These are phyloP conservation scores for Ennomos quercinarius DNA, from an alignment of 2,888 invertebrate genomes.

Conservation along the genomic window DNA sequence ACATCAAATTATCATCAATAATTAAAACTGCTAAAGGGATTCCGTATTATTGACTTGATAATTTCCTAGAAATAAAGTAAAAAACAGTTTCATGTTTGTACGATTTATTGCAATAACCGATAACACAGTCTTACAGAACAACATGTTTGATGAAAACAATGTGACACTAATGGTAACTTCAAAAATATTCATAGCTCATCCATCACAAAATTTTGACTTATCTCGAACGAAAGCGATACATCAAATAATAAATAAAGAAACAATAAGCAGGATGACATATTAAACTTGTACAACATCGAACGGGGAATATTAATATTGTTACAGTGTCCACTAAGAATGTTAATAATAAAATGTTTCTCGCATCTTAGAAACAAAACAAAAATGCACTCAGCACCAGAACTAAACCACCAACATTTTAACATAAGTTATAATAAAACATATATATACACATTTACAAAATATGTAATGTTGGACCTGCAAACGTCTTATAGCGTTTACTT, in stretches of 20 bases:
- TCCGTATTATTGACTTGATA: conserved; percentile 10
- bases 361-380: conserved; percentile 55
- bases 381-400: conserved; percentile 71
- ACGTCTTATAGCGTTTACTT: conserved; percentile 28
- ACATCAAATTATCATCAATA: too few relatives aligned
- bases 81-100: conserved; percentile 59
- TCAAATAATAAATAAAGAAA: conserved; percentile 36
- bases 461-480: conserved; percentile 40
- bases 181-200: conserved; percentile 61
- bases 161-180: conserved; percentile 80
- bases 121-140: conserved; percentile 82
- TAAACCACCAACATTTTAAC: conserved; percentile 65
- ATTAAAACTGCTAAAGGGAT: too few relatives aligned
- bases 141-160: conserved; percentile 72
- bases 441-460: conserved; percentile 77
- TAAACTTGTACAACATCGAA: conserved; percentile 23
- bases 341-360: conserved; percentile 32
- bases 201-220: conserved; percentile 70
- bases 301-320: conserved; percentile 22
- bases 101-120: conserved; percentile 82
- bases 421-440: conserved; percentile 72
- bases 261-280: conserved; percentile 13
- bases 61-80: conserved; percentile 17
- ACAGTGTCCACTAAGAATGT: conserved; percentile 37
- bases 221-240: conserved; percentile 52